Base-by-base conservation (phyloP, 2,888 invertebrate genomes). In the Norana najaformis region DNA sequence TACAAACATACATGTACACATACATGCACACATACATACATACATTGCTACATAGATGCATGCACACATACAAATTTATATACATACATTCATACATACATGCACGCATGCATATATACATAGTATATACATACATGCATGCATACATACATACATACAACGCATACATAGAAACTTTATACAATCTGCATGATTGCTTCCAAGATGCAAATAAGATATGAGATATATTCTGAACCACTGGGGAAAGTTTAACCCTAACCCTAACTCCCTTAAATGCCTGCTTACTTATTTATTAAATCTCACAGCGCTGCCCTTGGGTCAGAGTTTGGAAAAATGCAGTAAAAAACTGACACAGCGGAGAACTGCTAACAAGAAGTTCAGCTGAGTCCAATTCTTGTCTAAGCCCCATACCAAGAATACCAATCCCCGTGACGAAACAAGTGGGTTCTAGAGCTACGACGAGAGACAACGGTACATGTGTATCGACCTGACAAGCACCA, bases 341-440 rank as follows among this genome's bases (percentile, higher is more conserved):
- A n/a, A 69, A 69, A 69, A 69, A 69, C 69, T n/a, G 30, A 30
- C 69, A 8, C 0, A 69, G 23, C 16, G 6, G n/a, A n/a, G 69
- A 30, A 16, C 8, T 69, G 69, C 69, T 69, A 69, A 69, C 69
- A 69, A 69, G n/a, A n/a, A n/a, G n/a, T 69, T 30, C 30, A 69
- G 69, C 69, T n/a, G 69, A 30, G 69, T 13, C 0, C 69, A 69
- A 53, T n/a, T n/a, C n/a, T 69, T 30, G 69, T 11, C 69, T n/a
- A 0, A 8, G 69, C n/a, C 69, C n/a, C 30, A 69, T 69, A n/a
- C 69, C 69, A 69, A n/a, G 69, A 69, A 69, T 69, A 69, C 69
- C 69, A 69, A 69, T 69, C 69, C 69, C 69, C 30, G n/a, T 69
- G 69, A n/a, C 69, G n/a, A 69, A 69, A 69, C 69, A 69, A 69